Percentiles rank a stretch among this genome's conserved stretches.
Conservation (phyloP, 2,888 invertebrate genomes). For the Smittia sp. region DNA sequence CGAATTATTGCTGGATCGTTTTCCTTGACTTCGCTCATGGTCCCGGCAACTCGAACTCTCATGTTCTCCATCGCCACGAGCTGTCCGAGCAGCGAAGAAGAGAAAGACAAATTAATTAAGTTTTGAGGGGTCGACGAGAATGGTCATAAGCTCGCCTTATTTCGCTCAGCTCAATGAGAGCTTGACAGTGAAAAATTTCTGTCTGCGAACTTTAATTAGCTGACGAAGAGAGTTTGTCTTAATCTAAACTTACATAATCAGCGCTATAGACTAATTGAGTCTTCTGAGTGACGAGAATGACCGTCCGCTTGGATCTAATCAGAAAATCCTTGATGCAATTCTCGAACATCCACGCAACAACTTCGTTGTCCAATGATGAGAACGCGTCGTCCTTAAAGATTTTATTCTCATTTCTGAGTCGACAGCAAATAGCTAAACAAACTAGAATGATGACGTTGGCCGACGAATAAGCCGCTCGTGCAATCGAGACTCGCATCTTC, state of each 20-base stretch:
- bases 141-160: neutral
- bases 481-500: conserved; percentile 73
- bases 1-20: conserved; percentile 56
- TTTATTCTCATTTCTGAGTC: neutral
- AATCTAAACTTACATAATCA: conserved; percentile 58
- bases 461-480: conserved; percentile 74
- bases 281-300: conserved; percentile 74
- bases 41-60: conserved; percentile 63
- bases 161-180: neutral
- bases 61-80: conserved; percentile 74
- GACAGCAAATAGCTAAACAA: conserved; percentile 42
- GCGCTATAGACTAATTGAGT: conserved; percentile 70
- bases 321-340: conserved; percentile 67
- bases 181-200: neutral
- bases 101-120: neutral
- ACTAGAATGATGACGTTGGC: conserved; percentile 71
- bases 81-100: conserved; percentile 50
- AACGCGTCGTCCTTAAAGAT: conserved; percentile 69
- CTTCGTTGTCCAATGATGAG: conserved; percentile 74
- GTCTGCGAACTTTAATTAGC: too few species aligned
- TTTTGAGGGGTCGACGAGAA: neutral
- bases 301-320: conserved; percentile 64
- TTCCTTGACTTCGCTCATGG: conserved; percentile 57
- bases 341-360: conserved; percentile 72
- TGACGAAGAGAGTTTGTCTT: neutral